phyloP scores from a whole-genome alignment of 2,888 invertebrate genomes.

The Fissipunctia ypsillon region DNA sequence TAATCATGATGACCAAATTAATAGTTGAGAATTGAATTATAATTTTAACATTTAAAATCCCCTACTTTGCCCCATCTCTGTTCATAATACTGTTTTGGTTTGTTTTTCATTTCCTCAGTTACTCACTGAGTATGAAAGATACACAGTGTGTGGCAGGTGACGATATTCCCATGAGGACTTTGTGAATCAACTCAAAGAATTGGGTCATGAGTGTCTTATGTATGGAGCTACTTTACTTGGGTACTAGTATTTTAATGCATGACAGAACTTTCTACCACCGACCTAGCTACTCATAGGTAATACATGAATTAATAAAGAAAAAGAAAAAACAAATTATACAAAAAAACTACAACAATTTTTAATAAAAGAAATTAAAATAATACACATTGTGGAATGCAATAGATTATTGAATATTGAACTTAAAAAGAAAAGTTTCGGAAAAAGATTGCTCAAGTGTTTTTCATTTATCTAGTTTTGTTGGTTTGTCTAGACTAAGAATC shows the following conservation, averaged over 20 bases:
- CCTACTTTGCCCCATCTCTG: not conserved
- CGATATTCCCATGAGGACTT: constrained; percentile 45
- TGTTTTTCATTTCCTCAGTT: constrained; percentile 32
- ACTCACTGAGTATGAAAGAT: constrained; percentile 25
- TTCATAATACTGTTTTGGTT: constrained; percentile 1
- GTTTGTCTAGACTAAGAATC: constrained; percentile 42
- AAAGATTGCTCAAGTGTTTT: not conserved
- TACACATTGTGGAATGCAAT: not conserved
- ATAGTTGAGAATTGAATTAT: not conserved
- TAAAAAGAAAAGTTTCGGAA: not conserved
- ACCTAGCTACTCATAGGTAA: not conserved
- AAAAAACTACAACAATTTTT: not conserved
- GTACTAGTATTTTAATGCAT: constrained; percentile 27
- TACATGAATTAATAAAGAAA: not conserved
- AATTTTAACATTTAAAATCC: not conserved
- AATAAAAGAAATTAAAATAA: too few relatives aligned
- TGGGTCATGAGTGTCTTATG: constrained; percentile 39
- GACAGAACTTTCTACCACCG: not conserved
- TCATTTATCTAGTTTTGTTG: not conserved
- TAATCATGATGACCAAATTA: not conserved
- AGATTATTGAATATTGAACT: not conserved
- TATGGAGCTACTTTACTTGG: constrained; percentile 5
- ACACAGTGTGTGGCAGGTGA: constrained; percentile 38
- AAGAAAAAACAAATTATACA: not conserved
- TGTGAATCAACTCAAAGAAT: constrained; percentile 35